phyloP scores from a whole-genome alignment of 1,140 invertebrate genomes.

The Zeugodacus cucurbitae region DNA sequence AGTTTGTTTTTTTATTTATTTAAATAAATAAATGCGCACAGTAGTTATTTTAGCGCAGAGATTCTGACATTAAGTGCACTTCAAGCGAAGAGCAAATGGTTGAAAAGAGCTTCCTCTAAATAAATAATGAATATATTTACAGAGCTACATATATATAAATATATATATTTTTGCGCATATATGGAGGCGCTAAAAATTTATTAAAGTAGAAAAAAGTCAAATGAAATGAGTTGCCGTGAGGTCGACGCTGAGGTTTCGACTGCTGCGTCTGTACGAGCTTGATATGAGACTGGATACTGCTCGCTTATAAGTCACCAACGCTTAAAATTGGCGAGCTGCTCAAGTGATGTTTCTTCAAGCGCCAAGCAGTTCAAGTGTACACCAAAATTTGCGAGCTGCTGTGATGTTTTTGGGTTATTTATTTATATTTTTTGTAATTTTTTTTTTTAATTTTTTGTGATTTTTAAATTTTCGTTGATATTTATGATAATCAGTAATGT shows the following conservation, averaged over 20 bases:
- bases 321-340: no score
- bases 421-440: no score
- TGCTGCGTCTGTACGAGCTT: no score
- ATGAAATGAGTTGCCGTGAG: not conserved
- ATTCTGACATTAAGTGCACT: slow-evolving; percentile 64
- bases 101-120: slow-evolving; percentile 46
- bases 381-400: no score
- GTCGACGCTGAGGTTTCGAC: not conserved
- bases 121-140: not conserved
- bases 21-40: slow-evolving; percentile 45
- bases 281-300: no score
- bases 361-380: no score
- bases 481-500: no score
- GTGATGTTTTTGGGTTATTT: no score
- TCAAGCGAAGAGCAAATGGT: slow-evolving; percentile 63
- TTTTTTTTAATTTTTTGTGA: no score
- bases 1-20: not conserved
- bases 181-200: slow-evolving; percentile 2
- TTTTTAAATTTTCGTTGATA: no score
- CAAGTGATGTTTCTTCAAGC: no score
- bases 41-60: slow-evolving; percentile 65
- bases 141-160: not conserved
- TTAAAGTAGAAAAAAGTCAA: not conserved
- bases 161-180: not conserved
- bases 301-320: no score